A percentile compares a stretch with the other conserved stretches of the same genome.
phyloP scores from a whole-genome alignment of 2,888 invertebrate species.

The Rosalia funebris region DNA sequence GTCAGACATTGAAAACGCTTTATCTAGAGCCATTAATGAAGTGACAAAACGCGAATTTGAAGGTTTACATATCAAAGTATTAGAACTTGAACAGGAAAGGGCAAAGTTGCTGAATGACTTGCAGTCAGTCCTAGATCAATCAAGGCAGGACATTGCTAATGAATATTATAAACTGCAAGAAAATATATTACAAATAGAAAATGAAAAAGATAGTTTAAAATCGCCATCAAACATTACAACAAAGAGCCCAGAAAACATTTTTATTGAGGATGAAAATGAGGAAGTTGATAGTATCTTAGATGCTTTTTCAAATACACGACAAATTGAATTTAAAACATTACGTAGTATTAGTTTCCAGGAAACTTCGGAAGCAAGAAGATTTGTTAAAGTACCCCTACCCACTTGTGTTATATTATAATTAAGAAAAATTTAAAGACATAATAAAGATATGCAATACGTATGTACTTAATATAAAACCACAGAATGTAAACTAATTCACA shows the following conservation, averaged over 20 bases:
- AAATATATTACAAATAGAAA: slow-evolving; percentile 44
- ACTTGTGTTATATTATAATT: slow-evolving; percentile 9
- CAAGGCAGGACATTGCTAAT: slow-evolving; percentile 45
- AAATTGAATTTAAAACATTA: not conserved
- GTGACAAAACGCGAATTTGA: slow-evolving; percentile 42
- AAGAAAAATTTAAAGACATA: not conserved
- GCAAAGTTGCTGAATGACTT: slow-evolving; percentile 42
- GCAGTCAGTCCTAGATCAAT: slow-evolving; percentile 43
- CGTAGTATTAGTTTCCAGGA: not conserved
- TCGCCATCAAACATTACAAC: no score
- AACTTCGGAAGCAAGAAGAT: not conserved
- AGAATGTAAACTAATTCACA: no score
- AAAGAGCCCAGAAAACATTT: not conserved
- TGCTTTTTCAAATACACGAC: slow-evolving; percentile 34
- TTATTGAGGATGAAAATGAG: slow-evolving; percentile 19
- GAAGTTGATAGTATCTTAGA: slow-evolving; percentile 35
- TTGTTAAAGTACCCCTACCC: not conserved
- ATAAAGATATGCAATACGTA: no score
- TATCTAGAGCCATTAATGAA: slow-evolving; percentile 31
- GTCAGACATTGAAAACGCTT: slow-evolving; percentile 33
- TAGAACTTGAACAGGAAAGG: slow-evolving; percentile 46
- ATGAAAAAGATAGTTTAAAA: slow-evolving; percentile 35
- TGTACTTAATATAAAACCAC: no score
- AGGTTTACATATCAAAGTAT: slow-evolving; percentile 40
- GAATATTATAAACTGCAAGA: slow-evolving; percentile 44